These are phyloP conservation scores for Pangasius larnaudii DNA, from an alignment of 2,797 vertebrate species.

Conservation along the genomic window DNA sequence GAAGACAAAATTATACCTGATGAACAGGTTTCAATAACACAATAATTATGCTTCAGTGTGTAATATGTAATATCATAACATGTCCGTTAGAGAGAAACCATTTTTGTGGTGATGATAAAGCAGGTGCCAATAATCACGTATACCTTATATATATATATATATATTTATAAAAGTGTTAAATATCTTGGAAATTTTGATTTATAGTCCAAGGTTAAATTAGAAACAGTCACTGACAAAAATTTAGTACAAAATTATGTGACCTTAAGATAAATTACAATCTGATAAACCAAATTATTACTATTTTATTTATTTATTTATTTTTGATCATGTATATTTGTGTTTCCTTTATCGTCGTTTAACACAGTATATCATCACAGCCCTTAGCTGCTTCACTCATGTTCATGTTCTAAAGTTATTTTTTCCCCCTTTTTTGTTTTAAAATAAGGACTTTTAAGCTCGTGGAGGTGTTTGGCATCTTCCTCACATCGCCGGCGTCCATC, in stretches of 20 bases:
- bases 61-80: too few relatives aligned
- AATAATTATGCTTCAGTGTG: too few relatives aligned
- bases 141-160: too few relatives aligned
- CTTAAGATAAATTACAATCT: neutral
- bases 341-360: neutral
- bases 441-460: slow-evolving; percentile 76
- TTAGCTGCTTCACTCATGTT: neutral
- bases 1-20: too few relatives aligned
- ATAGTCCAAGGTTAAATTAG: too few relatives aligned
- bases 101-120: too few relatives aligned
- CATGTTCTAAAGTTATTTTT: slow-evolving; percentile 65
- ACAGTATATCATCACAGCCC: neutral
- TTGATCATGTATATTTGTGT: neutral
- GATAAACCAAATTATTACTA: neutral
- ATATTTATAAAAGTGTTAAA: too few relatives aligned
- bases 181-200: too few relatives aligned
- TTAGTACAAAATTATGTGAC: neutral
- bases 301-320: neutral
- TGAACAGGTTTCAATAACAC: too few relatives aligned
- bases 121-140: too few relatives aligned
- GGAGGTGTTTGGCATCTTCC: slow-evolving; percentile 61
- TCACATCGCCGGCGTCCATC: slow-evolving; percentile 13
- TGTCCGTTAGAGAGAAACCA: too few relatives aligned
- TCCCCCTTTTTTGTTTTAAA: slow-evolving; percentile 74
- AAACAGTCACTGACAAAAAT: too few relatives aligned